Conservation (phyloP, 2,888 invertebrate genomes). For the Lordiphosa andalusiaca region DNA sequence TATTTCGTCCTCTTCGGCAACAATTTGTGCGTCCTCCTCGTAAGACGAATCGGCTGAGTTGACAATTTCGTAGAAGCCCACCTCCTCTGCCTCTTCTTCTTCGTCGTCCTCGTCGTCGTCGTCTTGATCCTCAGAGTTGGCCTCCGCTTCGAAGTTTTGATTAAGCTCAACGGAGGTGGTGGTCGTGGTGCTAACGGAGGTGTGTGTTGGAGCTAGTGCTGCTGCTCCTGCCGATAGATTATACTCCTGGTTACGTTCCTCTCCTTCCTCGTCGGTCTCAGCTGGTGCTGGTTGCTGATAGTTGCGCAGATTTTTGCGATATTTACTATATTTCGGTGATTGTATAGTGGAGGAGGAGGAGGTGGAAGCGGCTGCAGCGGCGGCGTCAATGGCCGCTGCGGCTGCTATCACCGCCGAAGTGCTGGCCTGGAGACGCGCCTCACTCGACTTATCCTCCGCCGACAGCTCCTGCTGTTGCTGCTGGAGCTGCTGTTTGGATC, state of each 20-base stretch:
- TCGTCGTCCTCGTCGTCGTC: slow-evolving; percentile 56
- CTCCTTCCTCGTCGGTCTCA: slow-evolving; percentile 17
- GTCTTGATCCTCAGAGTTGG: slow-evolving; percentile 28
- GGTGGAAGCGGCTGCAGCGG: slow-evolving; percentile 8
- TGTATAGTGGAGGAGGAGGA: slow-evolving; percentile 13
- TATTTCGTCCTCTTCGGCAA: slow-evolving; percentile 70
- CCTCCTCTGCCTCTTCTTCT: slow-evolving; percentile 56
- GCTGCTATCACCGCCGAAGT: slow-evolving; percentile 50
- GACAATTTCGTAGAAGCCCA: slow-evolving; percentile 66
- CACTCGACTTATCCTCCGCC: slow-evolving; percentile 26
- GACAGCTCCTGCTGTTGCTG: slow-evolving; percentile 27
- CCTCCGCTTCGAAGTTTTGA: slow-evolving; percentile 3
- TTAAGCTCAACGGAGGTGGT: slow-evolving; percentile 3
- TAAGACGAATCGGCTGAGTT: slow-evolving; percentile 67
- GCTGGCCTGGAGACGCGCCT: slow-evolving; percentile 42
- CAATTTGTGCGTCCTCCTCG: slow-evolving; percentile 69
- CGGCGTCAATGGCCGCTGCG: slow-evolving; percentile 50
- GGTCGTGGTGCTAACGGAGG: too few species aligned
- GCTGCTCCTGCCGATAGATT: slow-evolving; percentile 20
- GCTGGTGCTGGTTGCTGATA: slow-evolving; percentile 51
- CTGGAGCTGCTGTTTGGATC: slow-evolving; percentile 40
- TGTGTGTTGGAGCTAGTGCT: slow-evolving; percentile 13
- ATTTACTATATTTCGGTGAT: slow-evolving; percentile 53
- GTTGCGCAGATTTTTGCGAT: slow-evolving; percentile 66
- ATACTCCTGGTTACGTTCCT: slow-evolving; percentile 3